Conservation (phyloP, 37 sponge, comb jelly and placozoan genomes). For the Petrosia ficiformis region DNA sequence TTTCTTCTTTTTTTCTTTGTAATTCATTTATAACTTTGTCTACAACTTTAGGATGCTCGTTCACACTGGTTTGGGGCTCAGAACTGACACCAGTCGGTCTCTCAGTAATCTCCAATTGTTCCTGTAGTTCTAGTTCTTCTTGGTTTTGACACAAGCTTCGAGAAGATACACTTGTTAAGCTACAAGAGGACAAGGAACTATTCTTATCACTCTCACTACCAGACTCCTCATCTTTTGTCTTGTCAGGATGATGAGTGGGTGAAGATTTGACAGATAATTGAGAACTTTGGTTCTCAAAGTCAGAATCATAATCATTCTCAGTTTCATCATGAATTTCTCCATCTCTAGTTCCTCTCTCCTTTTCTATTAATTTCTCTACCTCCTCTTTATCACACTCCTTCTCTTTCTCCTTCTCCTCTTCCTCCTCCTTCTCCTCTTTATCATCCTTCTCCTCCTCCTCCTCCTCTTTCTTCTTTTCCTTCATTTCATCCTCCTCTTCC, state of each 20-base stretch:
- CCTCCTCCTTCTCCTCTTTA: neutral
- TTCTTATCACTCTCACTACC: neutral
- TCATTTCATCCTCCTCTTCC: neutral
- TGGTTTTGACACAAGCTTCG: neutral
- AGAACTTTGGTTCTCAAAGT: neutral
- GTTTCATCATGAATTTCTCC: no score
- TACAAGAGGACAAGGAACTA: neutral
- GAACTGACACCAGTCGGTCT: neutral
- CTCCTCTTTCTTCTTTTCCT: neutral
- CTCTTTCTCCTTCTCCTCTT: neutral
- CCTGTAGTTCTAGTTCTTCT: neutral
- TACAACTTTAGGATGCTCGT: no score
- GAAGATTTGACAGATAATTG: no score
- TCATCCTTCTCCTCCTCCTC: neutral
- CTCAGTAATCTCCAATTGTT: neutral
- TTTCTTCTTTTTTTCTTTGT: no score
- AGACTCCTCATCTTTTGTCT: no score
- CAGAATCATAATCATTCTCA: neutral
- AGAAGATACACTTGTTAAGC: neutral
- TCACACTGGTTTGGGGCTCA: neutral
- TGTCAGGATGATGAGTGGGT: no score
- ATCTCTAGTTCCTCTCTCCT: neutral
- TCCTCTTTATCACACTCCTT: neutral
- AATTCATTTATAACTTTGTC: no score
- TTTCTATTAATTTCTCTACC: neutral